Evolutionary conservation across 2,113 vertebrate species (phyloP).

Genomic region (Ceuthmochares aereus): DNA sequence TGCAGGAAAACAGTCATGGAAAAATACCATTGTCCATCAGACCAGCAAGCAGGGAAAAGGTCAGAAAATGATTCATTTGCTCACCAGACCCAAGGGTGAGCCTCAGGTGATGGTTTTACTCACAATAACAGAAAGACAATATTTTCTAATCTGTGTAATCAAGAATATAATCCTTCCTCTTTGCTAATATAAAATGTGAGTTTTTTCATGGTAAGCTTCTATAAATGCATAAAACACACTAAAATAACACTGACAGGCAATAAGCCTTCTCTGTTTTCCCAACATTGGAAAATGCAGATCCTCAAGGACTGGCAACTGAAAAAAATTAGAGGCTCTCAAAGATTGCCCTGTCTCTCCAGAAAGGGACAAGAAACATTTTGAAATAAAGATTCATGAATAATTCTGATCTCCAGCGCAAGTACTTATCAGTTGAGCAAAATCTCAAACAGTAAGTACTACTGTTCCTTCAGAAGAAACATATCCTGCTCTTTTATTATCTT

Average conservation of each 20-base stretch:
- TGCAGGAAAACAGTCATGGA: not conserved
- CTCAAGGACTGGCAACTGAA: not conserved
- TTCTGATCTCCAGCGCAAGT: not conserved
- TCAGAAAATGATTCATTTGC: slow-evolving; percentile 33
- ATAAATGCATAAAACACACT: not conserved
- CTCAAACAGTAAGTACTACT: not conserved
- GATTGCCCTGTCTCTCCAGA: not conserved
- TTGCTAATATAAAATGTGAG: not conserved
- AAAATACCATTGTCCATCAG: not conserved
- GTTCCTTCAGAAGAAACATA: not conserved
- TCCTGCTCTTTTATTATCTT: not conserved
- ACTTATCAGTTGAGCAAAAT: not conserved
- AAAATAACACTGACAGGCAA: slow-evolving; percentile 1
- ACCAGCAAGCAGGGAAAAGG: not conserved
- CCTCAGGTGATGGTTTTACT: slow-evolving; percentile 33
- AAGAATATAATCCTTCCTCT: slow-evolving; percentile 19
- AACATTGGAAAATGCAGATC: not conserved
- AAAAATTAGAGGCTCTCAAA: not conserved
- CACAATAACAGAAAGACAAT: not conserved
- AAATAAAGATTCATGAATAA: not conserved
- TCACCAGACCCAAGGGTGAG: not conserved
- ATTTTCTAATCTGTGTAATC: slow-evolving; percentile 49
- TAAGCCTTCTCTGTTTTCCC: not conserved
- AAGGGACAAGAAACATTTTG: not conserved
- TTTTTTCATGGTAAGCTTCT: not conserved